Base-by-base conservation (phyloP, 2,113 vertebrate genomes). In the Apodemus speciosus region DNA sequence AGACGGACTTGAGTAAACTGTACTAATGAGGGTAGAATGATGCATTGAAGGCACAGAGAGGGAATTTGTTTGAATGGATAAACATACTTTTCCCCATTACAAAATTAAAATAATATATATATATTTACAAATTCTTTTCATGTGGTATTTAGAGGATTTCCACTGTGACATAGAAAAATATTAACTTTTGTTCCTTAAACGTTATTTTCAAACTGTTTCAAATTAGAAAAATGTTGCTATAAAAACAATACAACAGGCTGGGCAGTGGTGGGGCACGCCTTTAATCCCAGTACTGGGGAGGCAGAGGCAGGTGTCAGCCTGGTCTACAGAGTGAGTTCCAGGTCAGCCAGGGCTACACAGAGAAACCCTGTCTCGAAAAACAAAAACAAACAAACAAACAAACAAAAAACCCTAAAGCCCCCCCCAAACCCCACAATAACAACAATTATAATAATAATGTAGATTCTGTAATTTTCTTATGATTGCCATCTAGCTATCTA, bases 151-250 rank as follows among this genome's bases (percentile, higher is more conserved):
- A 51, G 49, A 25, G 43, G 51, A 46, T 69, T 88, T 88, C 60
- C 32, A 21, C 68, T 40, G 40, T 77, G 53, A 85, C 6, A 62
- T 4, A 51, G 27, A 23, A 23, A 77, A 68, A 84, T 21, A 35
- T 11, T 16, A 60, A 46, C 46, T 89, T 94, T 62, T 83, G n/a
- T 51, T 85, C 58, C 76, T 69, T 73, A 89, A 92, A 93, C 66
- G 56, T 71, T 32, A 43, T 79, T 90, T 85, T 92, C 43, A 86
- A 76, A 38, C 73, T 46, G 89, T 85, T 88, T 80, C 21, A 73
- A 91, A 46, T 27, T 91, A 73, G 18, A 76, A 23, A 93, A 71
- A 90, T 80, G 40, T 58, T 46, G 8, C 27, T 73, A 77, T 38
- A 84, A 85, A 73, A 85, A 79, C 38, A 56, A 68, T 14, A 32